A percentile compares a stretch with the other conserved stretches of the same genome.
These are phyloP conservation scores for Stenopsyche tienmushanensis DNA, from an alignment of 1,140 invertebrate species.

Conservation along the genomic window DNA sequence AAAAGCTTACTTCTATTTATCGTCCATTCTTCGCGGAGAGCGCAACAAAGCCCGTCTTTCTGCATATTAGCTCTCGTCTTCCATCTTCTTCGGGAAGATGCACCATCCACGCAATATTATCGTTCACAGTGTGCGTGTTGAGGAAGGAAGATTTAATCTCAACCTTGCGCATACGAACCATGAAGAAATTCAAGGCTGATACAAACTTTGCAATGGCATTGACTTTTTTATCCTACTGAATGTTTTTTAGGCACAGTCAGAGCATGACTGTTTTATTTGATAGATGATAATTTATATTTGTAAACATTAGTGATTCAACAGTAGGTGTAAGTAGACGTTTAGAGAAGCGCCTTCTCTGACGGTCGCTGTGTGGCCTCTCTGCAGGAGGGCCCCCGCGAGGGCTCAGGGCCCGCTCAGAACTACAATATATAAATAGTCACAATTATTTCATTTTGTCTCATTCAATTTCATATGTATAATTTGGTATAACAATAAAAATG, in stretches of 20 bases:
- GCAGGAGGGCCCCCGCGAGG: background rate
- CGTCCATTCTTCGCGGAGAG: background rate
- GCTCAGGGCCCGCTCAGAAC: conserved; percentile 9
- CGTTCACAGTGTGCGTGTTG: too few species aligned
- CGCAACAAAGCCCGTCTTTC: background rate
- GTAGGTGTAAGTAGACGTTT: conserved; percentile 15
- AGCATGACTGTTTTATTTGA: too few species aligned
- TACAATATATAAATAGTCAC: background rate
- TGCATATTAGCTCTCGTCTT: background rate
- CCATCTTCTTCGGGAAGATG: too few species aligned
- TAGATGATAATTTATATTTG: too few species aligned
- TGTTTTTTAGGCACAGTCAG: too few species aligned
- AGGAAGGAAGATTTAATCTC: too few species aligned
- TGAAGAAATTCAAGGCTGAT: too few species aligned
- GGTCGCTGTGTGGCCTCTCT: conserved; percentile 6
- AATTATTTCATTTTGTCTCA: background rate
- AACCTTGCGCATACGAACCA: too few species aligned
- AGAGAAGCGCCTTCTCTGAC: background rate
- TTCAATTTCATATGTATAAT: background rate
- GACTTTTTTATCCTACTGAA: too few species aligned
- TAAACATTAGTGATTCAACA: too few species aligned
- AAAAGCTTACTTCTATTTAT: conserved; percentile 8
- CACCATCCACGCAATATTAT: too few species aligned
- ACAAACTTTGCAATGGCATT: too few species aligned
- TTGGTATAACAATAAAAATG: conserved; percentile 1